Conservation (phyloP, 2,113 vertebrate genomes). For the Hystrix brachyura region DNA sequence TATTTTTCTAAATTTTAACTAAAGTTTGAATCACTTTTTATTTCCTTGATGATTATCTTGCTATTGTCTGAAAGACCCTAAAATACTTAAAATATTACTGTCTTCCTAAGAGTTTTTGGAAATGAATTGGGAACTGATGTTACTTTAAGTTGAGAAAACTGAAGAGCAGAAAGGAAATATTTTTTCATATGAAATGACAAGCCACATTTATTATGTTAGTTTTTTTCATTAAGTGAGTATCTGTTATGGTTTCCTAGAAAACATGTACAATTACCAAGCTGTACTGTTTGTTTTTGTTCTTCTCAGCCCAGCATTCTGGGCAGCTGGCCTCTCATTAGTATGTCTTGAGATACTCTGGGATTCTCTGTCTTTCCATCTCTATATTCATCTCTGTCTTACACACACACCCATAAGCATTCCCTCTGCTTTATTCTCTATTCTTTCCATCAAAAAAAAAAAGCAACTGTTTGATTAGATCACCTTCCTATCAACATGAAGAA, state of each 20-base stretch:
- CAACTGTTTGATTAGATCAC: neutral
- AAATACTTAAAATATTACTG: neutral
- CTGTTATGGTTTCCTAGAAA: neutral
- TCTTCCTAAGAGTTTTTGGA: neutral
- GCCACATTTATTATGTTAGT: neutral
- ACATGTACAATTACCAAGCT: neutral
- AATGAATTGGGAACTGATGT: neutral
- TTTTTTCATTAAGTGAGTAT: neutral
- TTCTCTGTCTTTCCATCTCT: neutral
- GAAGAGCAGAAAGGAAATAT: neutral
- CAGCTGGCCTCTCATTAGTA: neutral
- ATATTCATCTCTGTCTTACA: neutral
- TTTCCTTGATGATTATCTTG: neutral
- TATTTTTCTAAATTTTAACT: neutral
- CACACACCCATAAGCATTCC: neutral
- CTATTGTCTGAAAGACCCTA: neutral
- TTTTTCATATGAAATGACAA: neutral
- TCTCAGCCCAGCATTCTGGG: neutral
- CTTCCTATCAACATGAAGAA: neutral
- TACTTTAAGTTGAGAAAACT: neutral
- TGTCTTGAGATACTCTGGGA: neutral
- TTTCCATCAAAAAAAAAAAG: neutral
- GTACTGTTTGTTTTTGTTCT: neutral
- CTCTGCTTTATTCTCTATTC: neutral
- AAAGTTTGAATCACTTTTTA: neutral